Base-by-base conservation (phyloP, 2,113 vertebrate genomes). In the Sinocyclocheilus anophthalmus region DNA sequence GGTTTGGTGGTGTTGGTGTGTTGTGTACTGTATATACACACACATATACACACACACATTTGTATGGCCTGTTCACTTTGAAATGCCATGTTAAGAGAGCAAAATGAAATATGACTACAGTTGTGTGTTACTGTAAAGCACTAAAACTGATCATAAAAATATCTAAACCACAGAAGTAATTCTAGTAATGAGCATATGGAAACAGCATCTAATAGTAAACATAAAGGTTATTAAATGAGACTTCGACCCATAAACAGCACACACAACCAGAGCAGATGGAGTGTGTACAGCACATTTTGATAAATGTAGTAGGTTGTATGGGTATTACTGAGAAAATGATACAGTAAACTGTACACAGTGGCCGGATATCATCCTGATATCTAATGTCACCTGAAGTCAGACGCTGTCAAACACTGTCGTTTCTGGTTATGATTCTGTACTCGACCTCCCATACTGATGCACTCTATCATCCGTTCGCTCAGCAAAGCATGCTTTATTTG, bases 401-500 rank as follows among this genome's bases (percentile, higher is more conserved):
- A 72, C 2, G 30, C 30, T 37, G 39, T 55, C 63, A 73, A 69
- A 55, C n/a, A 48, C 70, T 72, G 67, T 37, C 26, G 22, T 48
- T 70, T 30, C 65, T 80, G 55, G 30, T 84, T 55, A 55, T 10
- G 83, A 85, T 88, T 82, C 78, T 85, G 70, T 10, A 72, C 48
- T 22, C 26, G 16, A 3, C 57, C 50, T 75, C 63, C 42, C 37
- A 30, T 76, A 63, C 70, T 20, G 33, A 45, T 55, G 5, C n/a
- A 63, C 11, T 81, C 85, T 37, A 45, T 42, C 70, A 22, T 75
- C 42, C n/a, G 1, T 45, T 24, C 72, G n/a, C 73, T 57, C 61
- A 70, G 42, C 18, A 63, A 84, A 83, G 76, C 73, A 87, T 26
- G 79, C 87, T 81, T 81, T 86, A 82, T 87, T 90, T 86, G 65